Base-by-base conservation (phyloP, 2,888 invertebrate species). In the Lithophane leautieri region DNA sequence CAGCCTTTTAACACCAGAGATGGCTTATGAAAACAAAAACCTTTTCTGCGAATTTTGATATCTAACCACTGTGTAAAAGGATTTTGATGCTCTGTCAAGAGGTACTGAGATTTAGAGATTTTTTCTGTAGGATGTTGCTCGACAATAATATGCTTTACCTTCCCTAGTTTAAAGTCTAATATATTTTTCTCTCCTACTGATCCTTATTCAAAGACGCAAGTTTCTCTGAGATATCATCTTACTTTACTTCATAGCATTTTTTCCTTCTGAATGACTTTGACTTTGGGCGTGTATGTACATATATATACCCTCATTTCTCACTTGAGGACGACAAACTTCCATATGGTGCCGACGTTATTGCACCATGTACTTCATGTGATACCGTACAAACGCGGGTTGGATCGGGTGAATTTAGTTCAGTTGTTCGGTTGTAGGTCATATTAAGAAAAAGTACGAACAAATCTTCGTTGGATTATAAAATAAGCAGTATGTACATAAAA, bases 11-110 rank as follows among this genome's bases (percentile, higher is more conserved):
- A 89, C 79, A 88, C 79, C 81, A 78, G 76, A 81, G 78, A 77
- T 76, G 74, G 86, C 81, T 87, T 84, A 86, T 86, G 86, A 86
- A 84, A 89, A 87, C 86, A 85, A 87, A 87, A 89, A 79, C 79
- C 78, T 69, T 82, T 81, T 81, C 74, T 73, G 77, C 14, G 82
- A 79, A 82, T 77, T 86, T 84, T 84, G 88, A 86, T 86, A 87
- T 79, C 86, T 75, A 78, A 86, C 87, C 87, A 56, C 78, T 68
- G 78, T 68, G 82, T 70, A 79, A 87, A 86, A 79, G 76, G 78
- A 82, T 81, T 86, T 87, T 79, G 81, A 84, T 71, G 86, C 74
- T 82, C 76, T 78, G 72, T 89, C 79, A 80, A 73, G 84, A 70
- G 42, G 42, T 56, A 70, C 71, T 78, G 76, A 87, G 82, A 87